Evolutionary conservation across 2,797 vertebrate genomes (phyloP).

Genomic region (Hephaestus fuliginosus): DNA sequence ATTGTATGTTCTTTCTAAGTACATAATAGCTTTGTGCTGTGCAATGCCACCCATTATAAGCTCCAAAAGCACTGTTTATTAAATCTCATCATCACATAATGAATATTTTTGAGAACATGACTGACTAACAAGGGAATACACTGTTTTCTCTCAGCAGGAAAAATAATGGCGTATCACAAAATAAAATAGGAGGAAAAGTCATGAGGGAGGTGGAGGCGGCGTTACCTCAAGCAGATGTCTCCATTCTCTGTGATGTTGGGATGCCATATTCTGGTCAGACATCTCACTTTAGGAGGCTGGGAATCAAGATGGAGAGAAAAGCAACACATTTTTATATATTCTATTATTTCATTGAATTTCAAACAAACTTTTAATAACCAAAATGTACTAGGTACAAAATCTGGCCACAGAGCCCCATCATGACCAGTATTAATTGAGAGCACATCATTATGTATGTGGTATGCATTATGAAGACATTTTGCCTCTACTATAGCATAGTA

Average conservation of each 20-base stretch:
- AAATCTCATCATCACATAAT: neutral
- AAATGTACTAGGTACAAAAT: neutral
- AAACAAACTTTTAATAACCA: neutral
- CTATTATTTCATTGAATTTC: neutral
- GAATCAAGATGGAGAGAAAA: neutral
- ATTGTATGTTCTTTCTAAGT: neutral
- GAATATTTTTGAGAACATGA: neutral
- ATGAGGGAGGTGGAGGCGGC: too few species aligned
- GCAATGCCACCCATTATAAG: neutral
- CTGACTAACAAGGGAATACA: neutral
- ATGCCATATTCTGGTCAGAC: slow-evolving; percentile 99
- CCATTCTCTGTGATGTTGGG: slow-evolving; percentile 98
- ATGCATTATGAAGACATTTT: neutral
- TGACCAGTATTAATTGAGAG: neutral
- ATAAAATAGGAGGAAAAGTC: neutral
- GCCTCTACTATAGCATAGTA: neutral
- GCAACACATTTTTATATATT: neutral
- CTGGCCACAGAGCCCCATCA: neutral
- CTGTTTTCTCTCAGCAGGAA: neutral
- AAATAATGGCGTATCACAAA: neutral
- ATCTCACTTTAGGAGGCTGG: slow-evolving; percentile 98
- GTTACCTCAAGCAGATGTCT: slow-evolving; percentile 98
- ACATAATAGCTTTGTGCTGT: too few species aligned
- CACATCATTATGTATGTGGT: neutral
- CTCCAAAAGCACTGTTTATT: neutral